Conservation (phyloP, 2,888 invertebrate species). For the Hyles lineata region DNA sequence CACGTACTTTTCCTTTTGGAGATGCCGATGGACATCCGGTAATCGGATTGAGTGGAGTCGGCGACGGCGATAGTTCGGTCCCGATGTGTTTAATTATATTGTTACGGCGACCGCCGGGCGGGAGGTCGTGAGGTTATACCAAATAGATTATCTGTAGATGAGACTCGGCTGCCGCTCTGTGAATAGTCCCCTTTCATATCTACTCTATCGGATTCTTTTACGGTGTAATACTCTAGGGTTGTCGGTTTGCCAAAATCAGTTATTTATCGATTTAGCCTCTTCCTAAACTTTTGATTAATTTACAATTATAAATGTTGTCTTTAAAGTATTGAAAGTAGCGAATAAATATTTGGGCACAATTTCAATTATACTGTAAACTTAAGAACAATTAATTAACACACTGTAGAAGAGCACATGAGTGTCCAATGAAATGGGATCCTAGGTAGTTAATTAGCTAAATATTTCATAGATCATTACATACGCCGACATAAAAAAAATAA, state of each 20-base stretch:
- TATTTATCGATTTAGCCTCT: background rate
- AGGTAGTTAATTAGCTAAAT: no score
- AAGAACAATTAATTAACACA: no score
- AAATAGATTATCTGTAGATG: conserved; percentile 83
- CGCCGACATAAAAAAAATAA: no score
- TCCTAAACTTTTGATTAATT: background rate
- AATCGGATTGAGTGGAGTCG: conserved; percentile 50
- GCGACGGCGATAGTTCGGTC: conserved; percentile 53
- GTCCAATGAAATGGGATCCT: no score
- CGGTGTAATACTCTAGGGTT: conserved; percentile 43
- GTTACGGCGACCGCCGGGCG: conserved; percentile 71
- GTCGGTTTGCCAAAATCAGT: conserved; percentile 21
- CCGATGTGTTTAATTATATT: conserved; percentile 83
- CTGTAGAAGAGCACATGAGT: no score
- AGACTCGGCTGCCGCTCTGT: conserved; percentile 71
- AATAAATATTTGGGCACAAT: no score
- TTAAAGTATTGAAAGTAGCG: no score
- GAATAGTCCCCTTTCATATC: conserved; percentile 72
- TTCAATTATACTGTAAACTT: no score
- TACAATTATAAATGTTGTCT: background rate
- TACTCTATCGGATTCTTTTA: conserved; percentile 71
- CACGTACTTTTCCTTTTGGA: conserved; percentile 72
- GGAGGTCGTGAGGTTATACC: conserved; percentile 83
- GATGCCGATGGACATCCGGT: conserved; percentile 74
- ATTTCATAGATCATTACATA: no score